Percentiles rank a stretch among this genome's conserved stretches.
Evolutionary conservation across 2,113 vertebrate genomes (phyloP).

Genomic region (Odocoileus virginianus): DNA sequence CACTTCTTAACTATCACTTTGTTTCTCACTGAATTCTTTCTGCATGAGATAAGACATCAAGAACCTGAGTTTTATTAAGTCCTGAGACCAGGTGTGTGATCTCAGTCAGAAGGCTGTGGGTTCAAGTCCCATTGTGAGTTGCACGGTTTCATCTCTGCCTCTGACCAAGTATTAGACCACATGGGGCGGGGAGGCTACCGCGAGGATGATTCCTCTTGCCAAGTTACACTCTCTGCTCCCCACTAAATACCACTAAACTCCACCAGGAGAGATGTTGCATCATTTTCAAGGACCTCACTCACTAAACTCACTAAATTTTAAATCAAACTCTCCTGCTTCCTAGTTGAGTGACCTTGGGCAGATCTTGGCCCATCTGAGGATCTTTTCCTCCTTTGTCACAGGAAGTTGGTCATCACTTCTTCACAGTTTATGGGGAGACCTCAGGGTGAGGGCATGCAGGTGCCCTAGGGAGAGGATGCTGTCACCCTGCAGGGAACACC

Average conservation of each 20-base stretch:
- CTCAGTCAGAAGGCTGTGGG: neutral
- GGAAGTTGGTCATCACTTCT: neutral
- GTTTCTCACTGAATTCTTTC: neutral
- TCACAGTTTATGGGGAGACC: neutral
- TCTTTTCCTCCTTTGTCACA: neutral
- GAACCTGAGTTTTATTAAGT: neutral
- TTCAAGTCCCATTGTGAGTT: neutral
- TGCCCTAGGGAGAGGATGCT: neutral
- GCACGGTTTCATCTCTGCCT: neutral
- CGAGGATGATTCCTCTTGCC: neutral
- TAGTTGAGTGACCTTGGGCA: neutral
- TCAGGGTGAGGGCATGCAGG: neutral
- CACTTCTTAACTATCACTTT: neutral
- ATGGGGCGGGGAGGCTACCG: too few relatives aligned
- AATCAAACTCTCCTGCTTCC: neutral
- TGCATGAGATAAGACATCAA: neutral
- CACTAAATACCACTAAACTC: neutral
- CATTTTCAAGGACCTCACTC: neutral
- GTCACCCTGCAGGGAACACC: neutral
- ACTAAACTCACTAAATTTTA: neutral
- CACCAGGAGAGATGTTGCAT: neutral
- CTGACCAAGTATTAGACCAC: neutral
- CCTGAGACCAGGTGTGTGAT: neutral
- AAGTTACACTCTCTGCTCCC: neutral
- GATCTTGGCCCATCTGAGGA: neutral